Evolutionary conservation across 1,140 invertebrate species (phyloP), one percentile per base, ranked within the genome.

Genomic region (Dendrolimus punctatus): DNA sequence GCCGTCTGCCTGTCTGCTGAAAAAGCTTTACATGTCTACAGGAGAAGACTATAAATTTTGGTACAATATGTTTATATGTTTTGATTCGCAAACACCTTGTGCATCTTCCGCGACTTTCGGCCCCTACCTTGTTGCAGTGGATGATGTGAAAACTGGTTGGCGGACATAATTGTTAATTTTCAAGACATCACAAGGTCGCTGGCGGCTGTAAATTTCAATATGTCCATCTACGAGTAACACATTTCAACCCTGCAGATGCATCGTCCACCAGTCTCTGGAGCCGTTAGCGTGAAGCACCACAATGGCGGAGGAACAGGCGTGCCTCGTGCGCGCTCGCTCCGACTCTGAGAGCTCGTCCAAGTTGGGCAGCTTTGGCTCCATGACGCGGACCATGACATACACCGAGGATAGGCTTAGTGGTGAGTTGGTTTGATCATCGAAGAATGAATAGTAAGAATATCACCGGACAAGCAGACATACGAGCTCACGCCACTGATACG

Each of bases 251-350:
- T 76, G 2, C 69, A 84, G 80, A 84, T 84, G 78, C 60, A 67
- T 71, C 61, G 36, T 6, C 47, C 41, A 37, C 9, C 9, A 10
- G 6, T 8, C 43, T 41, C 42, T 56, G 47, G 23, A 51, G 38
- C 8, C 8, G 39, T 53, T n/a, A 51, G 41, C 46, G 39, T 63
- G 46, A 50, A 57, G 37, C 46, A 39, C 23, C 59, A 71, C 47
- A 57, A 85, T 85, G 82, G 60, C 69, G 36, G 86, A 88, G 68
- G 86, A 88, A 68, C 85, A 87, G 55, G 84, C 85, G 58, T 87
- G 82, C 54, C 66, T 88, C 39, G 86, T 88, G 71, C 83, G 82
- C 58, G 63, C 81, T 4, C 75, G 81, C 54, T 86, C 85, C 9
- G 84, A 87, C 62, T 87, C 85, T 70, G 86, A 88, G 62, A 79